phyloP scores from a whole-genome alignment of 2,797 vertebrate species.

The Rhinichthys osculus region DNA sequence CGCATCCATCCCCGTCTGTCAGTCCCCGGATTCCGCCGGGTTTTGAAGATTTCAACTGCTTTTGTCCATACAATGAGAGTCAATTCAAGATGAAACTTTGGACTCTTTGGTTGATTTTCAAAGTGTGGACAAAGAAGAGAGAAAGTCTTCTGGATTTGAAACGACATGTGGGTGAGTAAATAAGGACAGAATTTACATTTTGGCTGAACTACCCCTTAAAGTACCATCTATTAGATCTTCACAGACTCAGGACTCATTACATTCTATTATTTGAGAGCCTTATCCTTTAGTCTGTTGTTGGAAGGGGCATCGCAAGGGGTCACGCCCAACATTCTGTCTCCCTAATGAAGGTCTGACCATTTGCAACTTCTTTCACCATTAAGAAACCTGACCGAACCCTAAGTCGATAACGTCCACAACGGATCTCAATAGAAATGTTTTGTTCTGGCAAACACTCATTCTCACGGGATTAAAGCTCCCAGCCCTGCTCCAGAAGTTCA shows the following conservation, averaged over 20 bases:
- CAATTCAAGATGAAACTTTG: neutral
- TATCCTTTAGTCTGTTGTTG: constrained; percentile 29
- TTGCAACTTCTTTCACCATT: constrained; percentile 60
- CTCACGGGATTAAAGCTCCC: constrained; percentile 70
- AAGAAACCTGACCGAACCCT: constrained; percentile 22
- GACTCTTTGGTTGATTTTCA: too few relatives aligned
- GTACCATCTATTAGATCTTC: neutral
- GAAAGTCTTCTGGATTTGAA: neutral
- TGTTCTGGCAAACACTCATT: constrained; percentile 65
- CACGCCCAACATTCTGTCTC: constrained; percentile 25
- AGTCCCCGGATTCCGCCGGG: too few relatives aligned
- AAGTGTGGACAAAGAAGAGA: neutral
- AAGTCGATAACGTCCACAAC: constrained; percentile 61
- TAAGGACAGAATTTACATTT: neutral
- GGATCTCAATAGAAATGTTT: constrained; percentile 59
- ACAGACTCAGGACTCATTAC: constrained; percentile 1
- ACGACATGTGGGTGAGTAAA: neutral
- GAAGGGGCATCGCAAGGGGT: neutral
- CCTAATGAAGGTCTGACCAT: constrained; percentile 53
- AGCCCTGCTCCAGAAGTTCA: constrained; percentile 63
- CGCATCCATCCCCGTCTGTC: too few relatives aligned
- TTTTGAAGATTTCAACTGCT: neutral
- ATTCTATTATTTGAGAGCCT: constrained; percentile 20
- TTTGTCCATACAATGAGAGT: neutral
- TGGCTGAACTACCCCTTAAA: neutral